Conservation (phyloP, 2,888 invertebrate genomes). For the Chrysomela aeneicollis region DNA sequence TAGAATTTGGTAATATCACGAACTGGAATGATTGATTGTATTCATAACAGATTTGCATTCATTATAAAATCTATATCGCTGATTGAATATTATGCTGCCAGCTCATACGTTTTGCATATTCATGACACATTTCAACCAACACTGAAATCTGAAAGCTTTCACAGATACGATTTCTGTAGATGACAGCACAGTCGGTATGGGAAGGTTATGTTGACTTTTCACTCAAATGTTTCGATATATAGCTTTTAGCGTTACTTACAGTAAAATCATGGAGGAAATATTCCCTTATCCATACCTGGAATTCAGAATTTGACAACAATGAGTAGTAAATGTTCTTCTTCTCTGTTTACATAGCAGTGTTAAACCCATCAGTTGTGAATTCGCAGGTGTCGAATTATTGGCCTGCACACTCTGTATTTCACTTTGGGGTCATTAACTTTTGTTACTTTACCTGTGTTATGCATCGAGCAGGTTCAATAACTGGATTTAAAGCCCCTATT, state of each 20-base stretch:
- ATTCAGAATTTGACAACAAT: too few relatives aligned
- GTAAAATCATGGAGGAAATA: too few relatives aligned
- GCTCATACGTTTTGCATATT: not conserved
- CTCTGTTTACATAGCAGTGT: too few relatives aligned
- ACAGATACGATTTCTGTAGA: not conserved
- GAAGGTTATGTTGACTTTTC: too few relatives aligned
- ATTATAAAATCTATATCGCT: not conserved
- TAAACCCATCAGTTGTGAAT: too few relatives aligned
- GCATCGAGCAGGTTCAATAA: conserved; percentile 9
- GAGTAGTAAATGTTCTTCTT: too few relatives aligned
- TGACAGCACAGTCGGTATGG: not conserved
- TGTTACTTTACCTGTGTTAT: conserved; percentile 1
- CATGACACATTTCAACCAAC: not conserved
- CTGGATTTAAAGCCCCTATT: conserved; percentile 12
- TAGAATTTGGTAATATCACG: conserved; percentile 16
- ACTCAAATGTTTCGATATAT: too few relatives aligned
- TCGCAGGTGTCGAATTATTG: not conserved
- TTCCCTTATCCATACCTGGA: too few relatives aligned
- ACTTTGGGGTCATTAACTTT: not conserved
- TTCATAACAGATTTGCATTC: not conserved
- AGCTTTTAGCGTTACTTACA: too few relatives aligned
- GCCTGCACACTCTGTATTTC: not conserved
- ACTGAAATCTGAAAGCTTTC: not conserved
- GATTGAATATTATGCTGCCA: not conserved
- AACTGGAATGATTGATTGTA: not conserved